These are phyloP conservation scores for Pocillopora grandis DNA, from an alignment of 92 coral and sea anemone genomes.

Conservation along the genomic window DNA sequence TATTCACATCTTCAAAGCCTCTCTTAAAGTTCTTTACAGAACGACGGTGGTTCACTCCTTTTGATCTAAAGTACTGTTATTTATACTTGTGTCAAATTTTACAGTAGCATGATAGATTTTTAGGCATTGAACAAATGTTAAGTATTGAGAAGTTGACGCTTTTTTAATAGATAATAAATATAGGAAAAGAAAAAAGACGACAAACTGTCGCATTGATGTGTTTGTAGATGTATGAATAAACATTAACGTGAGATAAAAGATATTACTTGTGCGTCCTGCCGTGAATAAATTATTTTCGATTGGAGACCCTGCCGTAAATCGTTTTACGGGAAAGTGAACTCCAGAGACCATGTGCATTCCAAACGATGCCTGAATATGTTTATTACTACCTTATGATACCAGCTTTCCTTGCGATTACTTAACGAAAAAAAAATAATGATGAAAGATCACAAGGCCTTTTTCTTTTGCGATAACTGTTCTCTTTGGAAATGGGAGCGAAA, in stretches of 20 bases:
- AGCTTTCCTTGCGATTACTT: neutral
- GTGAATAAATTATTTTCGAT: neutral
- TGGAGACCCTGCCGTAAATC: neutral
- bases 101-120: neutral
- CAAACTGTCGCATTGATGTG: neutral
- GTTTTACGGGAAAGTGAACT: neutral
- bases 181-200: neutral
- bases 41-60: neutral
- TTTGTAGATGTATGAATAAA: neutral
- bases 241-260: neutral
- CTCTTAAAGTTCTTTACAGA: no score
- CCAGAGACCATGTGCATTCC: neutral
- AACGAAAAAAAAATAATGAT: neutral
- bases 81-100: slow-evolving; percentile 19
- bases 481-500: neutral
- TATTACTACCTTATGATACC: neutral
- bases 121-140: neutral
- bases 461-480: neutral
- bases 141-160: neutral
- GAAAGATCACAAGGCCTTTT: neutral
- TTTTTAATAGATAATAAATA: neutral
- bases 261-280: neutral
- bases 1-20: neutral
- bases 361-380: neutral
- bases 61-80: neutral